Evolutionary conservation across 64 coral and sea anemone species (phyloP).

Genomic region (Porites australiensis): DNA sequence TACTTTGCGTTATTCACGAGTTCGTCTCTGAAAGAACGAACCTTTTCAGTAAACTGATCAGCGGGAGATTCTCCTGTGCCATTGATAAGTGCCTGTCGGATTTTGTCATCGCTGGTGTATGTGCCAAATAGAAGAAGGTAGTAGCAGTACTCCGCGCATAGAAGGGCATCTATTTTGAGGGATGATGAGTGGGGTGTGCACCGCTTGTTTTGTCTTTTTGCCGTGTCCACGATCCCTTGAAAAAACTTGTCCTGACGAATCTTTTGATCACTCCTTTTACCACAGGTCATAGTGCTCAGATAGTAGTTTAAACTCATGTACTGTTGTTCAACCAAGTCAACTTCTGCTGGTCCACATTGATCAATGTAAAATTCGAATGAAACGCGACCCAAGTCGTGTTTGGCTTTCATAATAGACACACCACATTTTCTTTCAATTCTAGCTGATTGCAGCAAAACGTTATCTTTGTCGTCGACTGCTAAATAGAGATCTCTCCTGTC

Average conservation of each 20-base stretch:
- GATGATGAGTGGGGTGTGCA: background rate
- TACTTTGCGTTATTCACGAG: background rate
- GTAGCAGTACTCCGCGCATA: conserved; percentile 61
- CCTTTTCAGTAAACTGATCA: background rate
- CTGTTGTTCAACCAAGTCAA: background rate
- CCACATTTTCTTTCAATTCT: conserved; percentile 10
- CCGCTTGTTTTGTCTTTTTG: background rate
- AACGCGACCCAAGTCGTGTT: background rate
- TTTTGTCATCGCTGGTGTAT: background rate
- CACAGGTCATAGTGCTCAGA: conserved; percentile 35
- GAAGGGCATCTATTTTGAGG: conserved; percentile 31
- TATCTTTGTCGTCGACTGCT: conserved; percentile 29
- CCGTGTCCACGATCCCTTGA: conserved; percentile 33
- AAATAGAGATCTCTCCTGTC: conserved; percentile 14
- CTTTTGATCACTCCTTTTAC: conserved; percentile 21
- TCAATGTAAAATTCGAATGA: conserved; percentile 56
- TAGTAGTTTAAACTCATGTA: conserved; percentile 68
- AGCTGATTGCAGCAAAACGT: conserved; percentile 6
- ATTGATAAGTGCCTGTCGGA: background rate
- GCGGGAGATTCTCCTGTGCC: background rate
- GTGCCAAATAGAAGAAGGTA: conserved; percentile 10
- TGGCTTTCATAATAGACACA: conserved; percentile 16
- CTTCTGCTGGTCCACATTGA: conserved; percentile 11
- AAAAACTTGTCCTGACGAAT: conserved; percentile 24
- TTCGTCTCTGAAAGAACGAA: background rate